Conservation (phyloP, 2,797 vertebrate genomes). For the Bryconaethiops microstoma region DNA sequence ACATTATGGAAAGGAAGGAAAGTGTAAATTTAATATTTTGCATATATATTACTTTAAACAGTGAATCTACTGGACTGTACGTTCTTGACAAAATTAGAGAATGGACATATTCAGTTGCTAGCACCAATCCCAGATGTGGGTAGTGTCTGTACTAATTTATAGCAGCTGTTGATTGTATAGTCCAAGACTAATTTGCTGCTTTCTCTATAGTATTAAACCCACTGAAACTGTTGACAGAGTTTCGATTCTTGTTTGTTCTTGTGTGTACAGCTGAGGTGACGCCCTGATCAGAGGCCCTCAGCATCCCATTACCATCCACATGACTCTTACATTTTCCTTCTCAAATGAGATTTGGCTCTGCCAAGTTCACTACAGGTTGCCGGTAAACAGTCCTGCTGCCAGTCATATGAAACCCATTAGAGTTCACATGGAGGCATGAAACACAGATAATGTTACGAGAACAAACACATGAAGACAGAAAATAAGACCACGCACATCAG, state of each 20-base stretch:
- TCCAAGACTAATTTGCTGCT: background rate
- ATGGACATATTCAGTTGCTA: background rate
- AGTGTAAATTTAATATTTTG: too few species aligned
- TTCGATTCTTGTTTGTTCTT: background rate
- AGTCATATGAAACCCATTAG: conserved; percentile 40
- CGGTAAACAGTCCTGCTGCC: conserved; percentile 51
- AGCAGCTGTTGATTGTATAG: background rate
- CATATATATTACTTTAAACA: too few species aligned
- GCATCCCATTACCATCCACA: conserved; percentile 68
- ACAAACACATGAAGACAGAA: background rate
- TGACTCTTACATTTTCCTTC: conserved; percentile 59
- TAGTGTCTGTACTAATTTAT: background rate
- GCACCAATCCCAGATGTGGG: background rate
- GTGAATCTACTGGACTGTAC: too few species aligned
- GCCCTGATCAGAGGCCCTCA: conserved; percentile 59
- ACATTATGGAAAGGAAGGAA: too few species aligned
- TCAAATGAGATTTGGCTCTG: conserved; percentile 38
- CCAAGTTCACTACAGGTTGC: conserved; percentile 54
- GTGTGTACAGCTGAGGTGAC: conserved; percentile 20
- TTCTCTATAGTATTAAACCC: background rate
- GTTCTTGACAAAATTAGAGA: background rate
- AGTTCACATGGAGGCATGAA: background rate
- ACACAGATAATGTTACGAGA: background rate
- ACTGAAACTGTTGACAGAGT: background rate
- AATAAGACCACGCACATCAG: background rate